Evolutionary conservation across 2,113 vertebrate genomes (phyloP).

Genomic region (Atlantisia rogersi): DNA sequence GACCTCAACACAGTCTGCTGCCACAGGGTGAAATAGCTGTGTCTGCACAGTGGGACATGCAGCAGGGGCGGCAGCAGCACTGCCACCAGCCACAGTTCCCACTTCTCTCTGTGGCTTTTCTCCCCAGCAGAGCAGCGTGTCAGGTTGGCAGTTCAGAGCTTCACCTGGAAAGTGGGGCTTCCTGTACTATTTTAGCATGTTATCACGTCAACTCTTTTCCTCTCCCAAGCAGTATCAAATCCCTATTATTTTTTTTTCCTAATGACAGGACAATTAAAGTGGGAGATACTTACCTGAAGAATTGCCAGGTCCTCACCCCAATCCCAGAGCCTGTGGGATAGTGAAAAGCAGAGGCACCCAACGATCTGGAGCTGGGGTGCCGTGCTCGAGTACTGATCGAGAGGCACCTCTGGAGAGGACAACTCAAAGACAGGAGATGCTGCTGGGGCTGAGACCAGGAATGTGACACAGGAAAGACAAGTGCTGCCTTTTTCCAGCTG

Average conservation of each 20-base stretch:
- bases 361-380: accelerated
- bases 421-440: neutral
- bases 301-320: neutral
- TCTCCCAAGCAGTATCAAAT: neutral
- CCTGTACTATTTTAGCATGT: neutral
- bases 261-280: no score
- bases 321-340: neutral
- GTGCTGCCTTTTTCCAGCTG: accelerated
- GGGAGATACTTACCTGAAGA: neutral
- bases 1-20: accelerated
- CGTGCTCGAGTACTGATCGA: neutral
- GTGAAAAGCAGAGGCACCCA: accelerated
- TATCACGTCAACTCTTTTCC: neutral
- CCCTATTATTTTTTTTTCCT: neutral
- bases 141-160: neutral
- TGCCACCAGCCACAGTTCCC: accelerated
- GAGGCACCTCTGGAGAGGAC: neutral
- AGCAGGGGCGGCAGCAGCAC: accelerated
- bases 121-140: accelerated
- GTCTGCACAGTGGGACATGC: accelerated
- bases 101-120: accelerated
- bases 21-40: accelerated
- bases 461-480: neutral
- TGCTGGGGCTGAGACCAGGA: neutral
- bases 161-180: neutral